A percentile compares a stretch with the other conserved stretches of the same genome.
These are phyloP conservation scores for Lucinisca nassula DNA, from an alignment of 2,888 invertebrate genomes.

Conservation along the genomic window DNA sequence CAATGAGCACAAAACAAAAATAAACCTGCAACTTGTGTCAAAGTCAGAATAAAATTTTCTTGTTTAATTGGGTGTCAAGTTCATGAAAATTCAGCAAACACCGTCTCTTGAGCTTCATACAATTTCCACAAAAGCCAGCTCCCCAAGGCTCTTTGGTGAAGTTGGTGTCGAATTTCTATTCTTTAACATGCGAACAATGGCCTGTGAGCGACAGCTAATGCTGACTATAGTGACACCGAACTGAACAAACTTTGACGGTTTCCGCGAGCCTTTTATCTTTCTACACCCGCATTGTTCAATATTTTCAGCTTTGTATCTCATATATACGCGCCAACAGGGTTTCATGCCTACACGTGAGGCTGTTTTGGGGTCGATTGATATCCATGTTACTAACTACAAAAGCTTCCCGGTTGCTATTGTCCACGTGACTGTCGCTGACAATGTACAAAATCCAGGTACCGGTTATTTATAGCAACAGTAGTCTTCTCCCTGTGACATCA, in stretches of 20 bases:
- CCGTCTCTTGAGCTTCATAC: background rate
- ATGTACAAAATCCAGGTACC: no score
- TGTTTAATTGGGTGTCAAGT: constrained; percentile 15
- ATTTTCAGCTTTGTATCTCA: background rate
- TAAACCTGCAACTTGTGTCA: constrained; percentile 12
- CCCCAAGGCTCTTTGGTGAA: constrained; percentile 18
- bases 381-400: no score
- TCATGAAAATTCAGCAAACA: constrained; percentile 6
- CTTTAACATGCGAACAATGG: constrained; percentile 18
- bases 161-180: constrained; percentile 15
- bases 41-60: background rate
- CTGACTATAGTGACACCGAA: background rate
- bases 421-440: no score
- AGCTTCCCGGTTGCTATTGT: no score
- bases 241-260: background rate
- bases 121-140: constrained; percentile 12
- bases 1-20: background rate
- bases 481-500: no score
- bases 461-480: no score
- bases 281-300: background rate
- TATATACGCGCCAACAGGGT: no score
- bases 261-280: background rate
- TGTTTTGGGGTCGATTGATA: no score
- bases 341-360: no score
- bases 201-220: background rate